Percentiles rank a stretch among this genome's conserved stretches.
Conservation (phyloP, 2,888 invertebrate genomes). For the Thymelicus acteon region DNA sequence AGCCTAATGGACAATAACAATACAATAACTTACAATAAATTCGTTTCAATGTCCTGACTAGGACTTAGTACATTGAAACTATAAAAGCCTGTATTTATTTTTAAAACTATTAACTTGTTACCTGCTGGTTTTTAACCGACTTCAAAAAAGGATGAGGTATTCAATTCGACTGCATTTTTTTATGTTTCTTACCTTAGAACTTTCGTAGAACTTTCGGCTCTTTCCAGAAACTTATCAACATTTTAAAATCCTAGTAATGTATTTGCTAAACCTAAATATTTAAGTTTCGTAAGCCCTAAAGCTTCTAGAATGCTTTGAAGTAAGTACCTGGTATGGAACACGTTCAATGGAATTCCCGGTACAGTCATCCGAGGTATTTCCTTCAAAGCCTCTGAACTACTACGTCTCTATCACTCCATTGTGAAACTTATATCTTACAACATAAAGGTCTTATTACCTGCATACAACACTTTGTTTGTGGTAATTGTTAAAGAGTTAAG, state of each 20-base stretch:
- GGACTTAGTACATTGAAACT: no score
- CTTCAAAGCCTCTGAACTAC: conserved; percentile 50
- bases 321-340: conserved; percentile 40
- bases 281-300: conserved; percentile 41
- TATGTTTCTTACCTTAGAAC: no score
- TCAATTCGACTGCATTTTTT: no score
- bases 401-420: conserved; percentile 11
- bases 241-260: conserved; percentile 5
- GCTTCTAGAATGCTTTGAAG: conserved; percentile 28
- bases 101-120: no score
- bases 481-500: not conserved
- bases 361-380: conserved; percentile 57
- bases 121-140: no score
- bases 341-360: conserved; percentile 63
- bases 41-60: no score
- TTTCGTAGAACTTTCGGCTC: no score
- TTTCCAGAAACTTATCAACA: not conserved
- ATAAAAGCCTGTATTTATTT: no score
- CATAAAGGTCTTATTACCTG: not conserved
- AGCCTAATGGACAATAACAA: no score
- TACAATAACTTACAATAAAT: no score
- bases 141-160: no score
- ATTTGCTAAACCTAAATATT: conserved; percentile 23
- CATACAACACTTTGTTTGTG: not conserved
- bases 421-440: conserved; percentile 4